Conservation (phyloP, 2,797 vertebrate species). For the Tolypeutes matacus region DNA sequence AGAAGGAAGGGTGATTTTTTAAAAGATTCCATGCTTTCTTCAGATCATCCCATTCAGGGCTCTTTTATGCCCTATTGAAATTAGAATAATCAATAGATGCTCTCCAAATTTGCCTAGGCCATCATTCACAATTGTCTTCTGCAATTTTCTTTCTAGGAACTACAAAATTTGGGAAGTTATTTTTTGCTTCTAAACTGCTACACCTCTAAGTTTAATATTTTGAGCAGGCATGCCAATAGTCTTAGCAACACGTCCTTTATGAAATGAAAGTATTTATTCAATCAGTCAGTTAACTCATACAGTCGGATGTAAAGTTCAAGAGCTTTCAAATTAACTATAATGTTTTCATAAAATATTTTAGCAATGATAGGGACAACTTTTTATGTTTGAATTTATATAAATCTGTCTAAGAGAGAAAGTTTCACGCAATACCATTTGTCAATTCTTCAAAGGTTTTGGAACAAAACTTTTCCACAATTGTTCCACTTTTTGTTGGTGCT, state of each 20-base stretch:
- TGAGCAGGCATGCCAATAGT: background rate
- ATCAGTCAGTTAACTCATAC: constrained; percentile 33
- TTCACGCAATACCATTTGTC: background rate
- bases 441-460: constrained; percentile 59
- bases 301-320: constrained; percentile 36
- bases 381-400: constrained; percentile 18
- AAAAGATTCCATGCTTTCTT: constrained; percentile 45
- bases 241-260: background rate
- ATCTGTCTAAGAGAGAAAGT: constrained; percentile 19
- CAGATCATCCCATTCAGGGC: background rate
- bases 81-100: constrained; percentile 46
- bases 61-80: background rate
- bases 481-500: constrained; percentile 45
- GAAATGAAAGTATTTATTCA: constrained; percentile 63
- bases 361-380: background rate
- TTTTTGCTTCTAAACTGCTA: constrained; percentile 32
- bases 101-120: constrained; percentile 21
- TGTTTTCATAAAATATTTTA: constrained; percentile 66
- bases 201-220: constrained; percentile 49
- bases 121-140: background rate
- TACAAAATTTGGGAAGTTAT: constrained; percentile 11
- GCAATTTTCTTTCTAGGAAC: constrained; percentile 32
- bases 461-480: background rate
- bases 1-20: constrained; percentile 10
- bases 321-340: constrained; percentile 39